phyloP scores from a whole-genome alignment of 2,888 invertebrate species.

The Torymus texanus region DNA sequence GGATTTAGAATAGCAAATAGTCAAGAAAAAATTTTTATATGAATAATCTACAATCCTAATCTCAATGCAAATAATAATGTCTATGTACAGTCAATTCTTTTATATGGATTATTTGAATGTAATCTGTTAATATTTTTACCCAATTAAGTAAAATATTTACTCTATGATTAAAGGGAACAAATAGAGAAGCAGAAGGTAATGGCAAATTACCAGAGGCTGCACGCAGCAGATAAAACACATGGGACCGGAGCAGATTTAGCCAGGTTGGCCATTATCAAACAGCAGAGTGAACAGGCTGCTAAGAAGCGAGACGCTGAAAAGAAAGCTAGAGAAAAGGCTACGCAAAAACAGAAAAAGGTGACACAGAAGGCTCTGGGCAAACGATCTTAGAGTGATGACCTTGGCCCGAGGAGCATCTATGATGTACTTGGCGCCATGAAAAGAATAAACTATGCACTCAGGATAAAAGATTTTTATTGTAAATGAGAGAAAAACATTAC shows the following conservation, averaged over 20 bases:
- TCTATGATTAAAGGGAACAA: constrained; percentile 82
- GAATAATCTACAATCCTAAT: no score
- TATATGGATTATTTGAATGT: no score
- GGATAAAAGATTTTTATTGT: constrained; percentile 38
- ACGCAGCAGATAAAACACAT: constrained; percentile 96
- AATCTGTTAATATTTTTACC: no score
- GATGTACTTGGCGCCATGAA: constrained; percentile 33
- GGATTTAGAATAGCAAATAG: no score
- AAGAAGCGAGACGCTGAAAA: constrained; percentile 91
- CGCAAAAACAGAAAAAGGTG: constrained; percentile 79
- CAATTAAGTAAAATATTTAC: not conserved
- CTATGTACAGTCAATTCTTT: no score
- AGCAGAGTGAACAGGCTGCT: constrained; percentile 97
- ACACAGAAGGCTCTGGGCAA: constrained; percentile 81
- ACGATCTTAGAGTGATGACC: constrained; percentile 60
- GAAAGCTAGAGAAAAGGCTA: constrained; percentile 80
- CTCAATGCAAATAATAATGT: no score
- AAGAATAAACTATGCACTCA: constrained; percentile 26
- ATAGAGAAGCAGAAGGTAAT: constrained; percentile 92
- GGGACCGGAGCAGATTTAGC: constrained; percentile 97
- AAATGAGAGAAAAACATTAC: constrained; percentile 18
- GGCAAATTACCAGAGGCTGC: constrained; percentile 93
- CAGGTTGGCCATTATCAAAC: constrained; percentile 92
- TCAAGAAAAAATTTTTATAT: no score
- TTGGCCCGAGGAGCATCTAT: constrained; percentile 8